Evolutionary conservation across 2,113 vertebrate genomes (phyloP), one percentile per base, ranked within the genome.

Genomic region (Urocynchramus pylzowi): DNA sequence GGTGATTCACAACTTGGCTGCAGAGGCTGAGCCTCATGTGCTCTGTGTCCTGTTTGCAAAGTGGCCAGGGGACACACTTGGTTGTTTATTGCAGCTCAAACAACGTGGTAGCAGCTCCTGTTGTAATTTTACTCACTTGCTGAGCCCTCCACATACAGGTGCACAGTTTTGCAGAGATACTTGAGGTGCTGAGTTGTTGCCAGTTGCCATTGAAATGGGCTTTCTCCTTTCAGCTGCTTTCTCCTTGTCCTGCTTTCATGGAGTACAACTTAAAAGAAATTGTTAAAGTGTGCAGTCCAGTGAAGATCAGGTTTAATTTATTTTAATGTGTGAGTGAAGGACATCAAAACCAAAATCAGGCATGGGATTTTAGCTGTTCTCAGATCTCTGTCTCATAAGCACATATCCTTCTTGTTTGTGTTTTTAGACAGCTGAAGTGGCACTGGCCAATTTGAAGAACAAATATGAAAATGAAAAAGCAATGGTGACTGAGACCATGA

Each of bases 401-500:
- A 12, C 52, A 14, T 80, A 28, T 73, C 30, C 18, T 77, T 73
- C 18, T 77, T 73, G 37, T 80, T 94, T 94, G 39, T 97, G 22
- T 96, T 97, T 95, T 78, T 86, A 99, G 99, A 99, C 99, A 44
- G 99, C 99, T 57, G 99, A 99, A 97, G 99, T 98, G 89, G 99
- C 99, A 3, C 96, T 99, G 81, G 98, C 99, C 35, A 99, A 99
- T 96, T 97, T 99, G 97, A 99, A 99, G 98, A 99, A 99, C 97
- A 99, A 99, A 89, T 99, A 99, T 0, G 99, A 99, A 97, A 99
- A 99, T 44, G 99, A 99, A 94, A 99, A 99, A 91, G 93, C 98
- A 4, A 99, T 99, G 98, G 99, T 99, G 97, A 99, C 99, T 2
- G 99, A 99, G 96, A 99, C 99, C 16, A 99, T 99, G 99, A 99